Base-by-base conservation (phyloP, 2,797 vertebrate species). In the Cygnus olor region DNA sequence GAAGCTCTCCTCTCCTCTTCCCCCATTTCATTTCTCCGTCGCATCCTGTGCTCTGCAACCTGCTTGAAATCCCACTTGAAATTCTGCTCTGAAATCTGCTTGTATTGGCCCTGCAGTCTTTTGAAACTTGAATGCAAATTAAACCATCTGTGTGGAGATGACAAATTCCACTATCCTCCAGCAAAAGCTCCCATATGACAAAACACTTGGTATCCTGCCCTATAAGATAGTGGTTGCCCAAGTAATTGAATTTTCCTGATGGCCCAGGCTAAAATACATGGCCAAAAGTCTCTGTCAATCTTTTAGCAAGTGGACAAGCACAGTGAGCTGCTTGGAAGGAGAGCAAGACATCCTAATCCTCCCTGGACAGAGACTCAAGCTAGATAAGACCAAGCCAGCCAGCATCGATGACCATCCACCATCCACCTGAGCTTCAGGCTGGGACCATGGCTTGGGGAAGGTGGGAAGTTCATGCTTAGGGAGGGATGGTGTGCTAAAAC, bases 391-490 rank as follows among this genome's bases (percentile, higher is more conserved):
- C 51, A 47, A 36, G 56, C 34, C 5, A 7, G 2, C 13, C 61
- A 9, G 22, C 36, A 3, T 0, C 0, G 38, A 12, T 24, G 45
- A 7, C 3, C 5, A 1, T 79, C 45, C 57, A 28, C 1, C 5
- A 1, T 81, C 44, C 57, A 19, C 1, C 28, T 5, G 18, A 25
- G 47, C 63, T 32, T 18, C 58, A 18, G 30, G 2, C 14, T 2
- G 0, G 9, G 42, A 4, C 16, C 4, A 0, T 6, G 6, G 60
- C 21, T 18, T 0, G 2, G 34, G 5, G 4, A 27, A 13, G 21
- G 24, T 2, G 69, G 40, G 63, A 12, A 8, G 15, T 1, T 51
- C 17, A 14, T 5, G 5, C 38, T 19, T 6, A 8, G 7, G 25
- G 9, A 71, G 10, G 30, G n/a, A 16, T 4, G 16, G 30, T 19